Conservation (phyloP, 2,888 invertebrate genomes). For the Orchesella flavescens region DNA sequence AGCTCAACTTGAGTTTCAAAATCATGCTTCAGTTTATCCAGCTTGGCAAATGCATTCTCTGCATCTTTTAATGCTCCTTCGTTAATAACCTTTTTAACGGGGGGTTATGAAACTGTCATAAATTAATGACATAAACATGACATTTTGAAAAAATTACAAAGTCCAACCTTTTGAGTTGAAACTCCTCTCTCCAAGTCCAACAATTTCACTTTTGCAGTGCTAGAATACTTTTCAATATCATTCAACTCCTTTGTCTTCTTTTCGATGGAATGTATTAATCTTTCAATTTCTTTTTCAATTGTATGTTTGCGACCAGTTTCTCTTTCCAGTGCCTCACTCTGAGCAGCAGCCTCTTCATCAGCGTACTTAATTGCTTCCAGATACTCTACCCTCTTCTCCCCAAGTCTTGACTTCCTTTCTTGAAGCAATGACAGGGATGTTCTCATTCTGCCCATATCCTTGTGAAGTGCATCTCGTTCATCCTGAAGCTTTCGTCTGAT, state of each 20-base stretch:
- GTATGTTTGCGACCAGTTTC: conserved; percentile 64
- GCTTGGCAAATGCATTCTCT: conserved; percentile 57
- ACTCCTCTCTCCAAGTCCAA: conserved; percentile 61
- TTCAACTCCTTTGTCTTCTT: conserved; percentile 56
- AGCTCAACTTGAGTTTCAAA: conserved; percentile 64
- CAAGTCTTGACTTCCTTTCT: conserved; percentile 43
- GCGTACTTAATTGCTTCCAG: conserved; percentile 61
- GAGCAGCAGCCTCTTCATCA: conserved; percentile 64
- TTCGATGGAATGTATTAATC: conserved; percentile 45
- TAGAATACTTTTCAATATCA: conserved; percentile 44
- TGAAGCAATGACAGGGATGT: conserved; percentile 54
- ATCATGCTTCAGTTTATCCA: conserved; percentile 67
- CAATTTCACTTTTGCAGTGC: conserved; percentile 49
- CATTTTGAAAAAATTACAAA: background rate
- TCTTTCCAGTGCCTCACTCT: conserved; percentile 63
- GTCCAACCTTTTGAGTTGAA: conserved; percentile 58
- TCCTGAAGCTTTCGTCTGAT: conserved; percentile 64
- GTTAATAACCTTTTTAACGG: conserved; percentile 56
- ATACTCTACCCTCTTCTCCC: conserved; percentile 50
- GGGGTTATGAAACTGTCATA: background rate
- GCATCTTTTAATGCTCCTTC: conserved; percentile 63
- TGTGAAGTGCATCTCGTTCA: conserved; percentile 53
- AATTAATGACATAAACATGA: background rate
- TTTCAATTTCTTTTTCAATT: conserved; percentile 52
- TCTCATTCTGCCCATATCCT: conserved; percentile 61